These are phyloP conservation scores for Cheilosia grossa DNA, from an alignment of 2,888 invertebrate species.

Conservation along the genomic window DNA sequence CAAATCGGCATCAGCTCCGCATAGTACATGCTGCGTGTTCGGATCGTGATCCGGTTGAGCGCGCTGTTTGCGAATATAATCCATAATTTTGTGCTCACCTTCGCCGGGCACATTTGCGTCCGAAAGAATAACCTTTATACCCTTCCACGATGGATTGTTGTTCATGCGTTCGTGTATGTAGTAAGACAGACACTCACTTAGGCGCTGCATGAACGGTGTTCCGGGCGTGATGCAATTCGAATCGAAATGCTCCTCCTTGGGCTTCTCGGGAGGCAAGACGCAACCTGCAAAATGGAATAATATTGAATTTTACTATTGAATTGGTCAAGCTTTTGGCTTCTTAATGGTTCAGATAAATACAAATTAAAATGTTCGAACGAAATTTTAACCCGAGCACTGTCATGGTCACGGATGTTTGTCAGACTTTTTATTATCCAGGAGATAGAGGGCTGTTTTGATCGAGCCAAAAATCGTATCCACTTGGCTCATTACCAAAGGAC, in stretches of 20 bases:
- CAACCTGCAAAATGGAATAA: conserved; percentile 83
- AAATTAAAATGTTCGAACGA: too few species aligned
- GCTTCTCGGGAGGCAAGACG: conserved; percentile 92
- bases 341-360: too few species aligned
- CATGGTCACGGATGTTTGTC: too few species aligned
- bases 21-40: conserved; percentile 98
- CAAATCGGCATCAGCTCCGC: conserved; percentile 99
- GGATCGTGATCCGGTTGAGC: conserved; percentile 98
- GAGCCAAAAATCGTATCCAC: too few species aligned
- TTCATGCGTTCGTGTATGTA: conserved; percentile 86
- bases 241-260: conserved; percentile 97
- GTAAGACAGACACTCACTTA: conserved; percentile 90
- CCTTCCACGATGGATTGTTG: conserved; percentile 97
- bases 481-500: too few species aligned
- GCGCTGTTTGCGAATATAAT: conserved; percentile 97
- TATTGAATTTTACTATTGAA: too few species aligned
- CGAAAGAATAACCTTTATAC: conserved; percentile 97
- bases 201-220: conserved; percentile 98
- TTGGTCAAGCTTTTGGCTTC: too few species aligned
- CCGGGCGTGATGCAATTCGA: conserved; percentile 99
- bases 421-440: too few species aligned
- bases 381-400: too few species aligned
- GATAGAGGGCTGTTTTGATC: too few species aligned
- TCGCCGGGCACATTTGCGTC: conserved; percentile 99
- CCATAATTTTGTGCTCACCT: conserved; percentile 99